Evolutionary conservation across 2,888 invertebrate species (phyloP).

Genomic region (Nymphalis polychloros): DNA sequence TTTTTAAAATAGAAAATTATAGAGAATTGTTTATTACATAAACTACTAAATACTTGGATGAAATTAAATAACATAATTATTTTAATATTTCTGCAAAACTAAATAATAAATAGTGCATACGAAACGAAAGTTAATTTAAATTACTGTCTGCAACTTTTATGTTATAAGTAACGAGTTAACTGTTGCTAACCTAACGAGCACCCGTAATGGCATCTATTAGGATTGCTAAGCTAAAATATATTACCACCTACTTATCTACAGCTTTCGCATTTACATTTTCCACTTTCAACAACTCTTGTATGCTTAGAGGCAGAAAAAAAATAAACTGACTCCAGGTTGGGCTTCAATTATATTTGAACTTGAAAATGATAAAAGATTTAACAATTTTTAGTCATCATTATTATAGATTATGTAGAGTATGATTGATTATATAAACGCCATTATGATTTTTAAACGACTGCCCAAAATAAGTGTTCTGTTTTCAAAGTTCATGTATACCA

Average conservation of each 20-base stretch:
- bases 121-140: constrained; percentile 1
- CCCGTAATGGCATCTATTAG: constrained; percentile 29
- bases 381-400: no score
- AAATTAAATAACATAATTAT: no score
- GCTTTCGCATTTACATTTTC: constrained; percentile 20
- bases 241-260: constrained; percentile 28
- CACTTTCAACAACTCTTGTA: constrained; percentile 17
- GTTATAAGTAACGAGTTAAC: constrained; percentile 29
- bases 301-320: constrained; percentile 12
- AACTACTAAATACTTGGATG: no score
- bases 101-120: constrained; percentile 6
- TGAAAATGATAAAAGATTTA: no score
- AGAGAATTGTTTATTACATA: not conserved
- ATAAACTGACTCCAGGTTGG: not conserved
- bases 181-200: constrained; percentile 29
- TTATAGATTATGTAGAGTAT: no score
- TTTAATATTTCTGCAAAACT: no score
- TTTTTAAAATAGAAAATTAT: no score
- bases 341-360: no score
- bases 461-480: no score
- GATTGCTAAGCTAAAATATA: constrained; percentile 30
- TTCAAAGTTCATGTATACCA: no score
- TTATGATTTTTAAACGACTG: no score
- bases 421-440: no score
- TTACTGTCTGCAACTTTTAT: constrained; percentile 16